These are phyloP conservation scores for Prunella fulvescens DNA, from an alignment of 2,113 vertebrate species.

Conservation along the genomic window DNA sequence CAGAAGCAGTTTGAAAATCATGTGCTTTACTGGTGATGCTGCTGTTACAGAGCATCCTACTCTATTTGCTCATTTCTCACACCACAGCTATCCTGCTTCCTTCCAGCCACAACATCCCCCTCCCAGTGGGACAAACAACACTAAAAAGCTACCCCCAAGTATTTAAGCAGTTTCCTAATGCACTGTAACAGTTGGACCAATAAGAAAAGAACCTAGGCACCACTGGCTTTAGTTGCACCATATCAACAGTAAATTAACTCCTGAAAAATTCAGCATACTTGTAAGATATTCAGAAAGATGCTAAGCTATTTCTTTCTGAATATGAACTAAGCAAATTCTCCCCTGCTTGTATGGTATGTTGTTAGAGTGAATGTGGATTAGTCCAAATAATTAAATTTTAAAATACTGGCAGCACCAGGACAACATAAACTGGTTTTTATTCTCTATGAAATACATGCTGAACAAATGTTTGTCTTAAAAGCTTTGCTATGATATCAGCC, in stretches of 20 bases:
- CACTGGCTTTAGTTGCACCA: neutral
- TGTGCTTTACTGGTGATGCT: neutral
- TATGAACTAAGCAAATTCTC: neutral
- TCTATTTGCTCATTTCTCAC: neutral
- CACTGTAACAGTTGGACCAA: neutral
- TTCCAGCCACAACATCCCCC: neutral
- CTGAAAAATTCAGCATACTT: neutral
- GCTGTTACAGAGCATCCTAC: neutral
- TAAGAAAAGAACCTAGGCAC: neutral
- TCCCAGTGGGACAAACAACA: neutral
- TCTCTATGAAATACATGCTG: accelerated
- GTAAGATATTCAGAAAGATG: neutral
- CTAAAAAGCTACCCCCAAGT: neutral
- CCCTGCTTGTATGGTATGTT: neutral
- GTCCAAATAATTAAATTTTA: neutral
- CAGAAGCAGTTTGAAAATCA: neutral
- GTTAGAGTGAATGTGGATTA: neutral
- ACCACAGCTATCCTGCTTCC: neutral
- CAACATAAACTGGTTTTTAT: neutral
- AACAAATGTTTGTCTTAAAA: neutral
- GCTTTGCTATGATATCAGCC: neutral
- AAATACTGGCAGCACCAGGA: neutral
- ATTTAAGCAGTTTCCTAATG: neutral
- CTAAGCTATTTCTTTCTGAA: neutral
- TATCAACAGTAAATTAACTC: neutral